phyloP scores from a whole-genome alignment of 2,888 invertebrate genomes.

The Plebejus anna region DNA sequence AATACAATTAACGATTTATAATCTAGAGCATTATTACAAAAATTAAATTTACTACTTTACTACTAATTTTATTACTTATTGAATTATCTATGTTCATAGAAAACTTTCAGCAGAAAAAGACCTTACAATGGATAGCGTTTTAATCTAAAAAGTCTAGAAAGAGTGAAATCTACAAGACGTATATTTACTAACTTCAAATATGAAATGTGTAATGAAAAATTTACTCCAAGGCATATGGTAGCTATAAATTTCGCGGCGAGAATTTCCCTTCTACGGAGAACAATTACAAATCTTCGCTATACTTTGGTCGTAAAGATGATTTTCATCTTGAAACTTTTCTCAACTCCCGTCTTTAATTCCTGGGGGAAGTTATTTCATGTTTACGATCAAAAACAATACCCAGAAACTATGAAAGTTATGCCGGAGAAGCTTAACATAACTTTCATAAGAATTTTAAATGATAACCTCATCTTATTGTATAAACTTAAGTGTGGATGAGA shows the following conservation, averaged over 20 bases:
- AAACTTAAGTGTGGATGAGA: not conserved
- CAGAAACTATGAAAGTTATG: constrained; percentile 44
- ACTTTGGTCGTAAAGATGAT: constrained; percentile 18
- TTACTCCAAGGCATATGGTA: not conserved
- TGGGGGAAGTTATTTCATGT: constrained; percentile 23
- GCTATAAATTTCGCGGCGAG: constrained; percentile 2
- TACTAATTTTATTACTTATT: not conserved
- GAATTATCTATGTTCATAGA: not conserved
- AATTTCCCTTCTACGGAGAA: constrained; percentile 9
- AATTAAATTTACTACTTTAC: too few species aligned
- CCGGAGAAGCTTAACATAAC: not conserved
- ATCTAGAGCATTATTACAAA: too few species aligned
- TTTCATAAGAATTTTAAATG: constrained; percentile 22
- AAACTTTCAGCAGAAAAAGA: not conserved
- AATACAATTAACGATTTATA: too few species aligned
- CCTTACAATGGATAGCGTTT: not conserved
- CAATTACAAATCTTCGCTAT: constrained; percentile 18
- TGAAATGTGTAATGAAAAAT: not conserved
- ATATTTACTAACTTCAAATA: not conserved
- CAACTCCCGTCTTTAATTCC: constrained; percentile 21
- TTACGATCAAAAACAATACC: constrained; percentile 38
- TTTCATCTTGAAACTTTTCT: constrained; percentile 25
- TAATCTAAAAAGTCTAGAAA: not conserved
- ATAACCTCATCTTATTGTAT: constrained; percentile 7
- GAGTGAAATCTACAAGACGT: not conserved